A percentile compares a stretch with the other conserved stretches of the same genome.
These are phyloP conservation scores for Lucifuga dentata DNA, from an alignment of 2,113 vertebrate genomes.

Conservation along the genomic window DNA sequence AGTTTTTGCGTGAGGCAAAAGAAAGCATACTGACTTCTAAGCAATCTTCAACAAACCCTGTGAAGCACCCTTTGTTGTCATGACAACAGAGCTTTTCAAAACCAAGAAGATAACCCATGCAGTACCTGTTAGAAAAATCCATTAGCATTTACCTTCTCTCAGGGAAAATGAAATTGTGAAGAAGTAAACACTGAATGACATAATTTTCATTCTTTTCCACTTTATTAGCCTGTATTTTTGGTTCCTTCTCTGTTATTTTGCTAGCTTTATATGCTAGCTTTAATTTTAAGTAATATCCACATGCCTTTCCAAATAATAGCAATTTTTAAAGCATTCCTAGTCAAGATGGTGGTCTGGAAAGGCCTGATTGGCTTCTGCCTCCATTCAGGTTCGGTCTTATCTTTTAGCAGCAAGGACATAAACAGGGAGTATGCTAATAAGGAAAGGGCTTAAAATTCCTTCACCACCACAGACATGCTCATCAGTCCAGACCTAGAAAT, in stretches of 20 bases:
- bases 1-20: constrained; percentile 10
- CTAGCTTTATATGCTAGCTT: too few relatives aligned
- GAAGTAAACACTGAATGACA: not conserved
- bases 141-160: constrained; percentile 24
- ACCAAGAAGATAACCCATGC: constrained; percentile 31
- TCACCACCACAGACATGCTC: constrained; percentile 10
- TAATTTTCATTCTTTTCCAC: too few relatives aligned
- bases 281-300: too few relatives aligned
- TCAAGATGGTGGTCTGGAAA: too few relatives aligned
- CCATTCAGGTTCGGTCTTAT: not conserved
- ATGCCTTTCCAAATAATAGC: not conserved
- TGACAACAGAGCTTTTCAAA: constrained; percentile 61
- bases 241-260: too few relatives aligned
- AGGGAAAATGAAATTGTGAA: not conserved
- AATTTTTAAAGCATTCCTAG: not conserved
- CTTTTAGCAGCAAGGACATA: constrained; percentile 6
- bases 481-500: constrained; percentile 8
- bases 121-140: constrained; percentile 22
- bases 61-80: constrained; percentile 59
- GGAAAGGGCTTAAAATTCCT: constrained; percentile 17
- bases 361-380: not conserved
- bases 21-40: constrained; percentile 18
- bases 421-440: constrained; percentile 44
- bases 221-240: too few relatives aligned
- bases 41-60: constrained; percentile 1